These are phyloP conservation scores for Rachycentron canadum DNA, from an alignment of 2,797 vertebrate species.

Conservation along the genomic window DNA sequence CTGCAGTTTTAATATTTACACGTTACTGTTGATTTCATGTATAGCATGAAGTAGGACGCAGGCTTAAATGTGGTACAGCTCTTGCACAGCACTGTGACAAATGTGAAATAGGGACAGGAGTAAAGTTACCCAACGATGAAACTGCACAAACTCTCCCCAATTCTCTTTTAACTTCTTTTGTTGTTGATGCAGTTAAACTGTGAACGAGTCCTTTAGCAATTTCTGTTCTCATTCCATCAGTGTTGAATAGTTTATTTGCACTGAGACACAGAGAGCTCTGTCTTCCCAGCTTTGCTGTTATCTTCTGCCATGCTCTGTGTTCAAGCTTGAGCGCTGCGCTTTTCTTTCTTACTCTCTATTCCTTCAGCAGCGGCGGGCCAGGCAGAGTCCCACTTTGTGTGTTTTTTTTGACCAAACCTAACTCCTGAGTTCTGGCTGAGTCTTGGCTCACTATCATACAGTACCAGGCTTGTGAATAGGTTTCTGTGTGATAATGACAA, in stretches of 20 bases:
- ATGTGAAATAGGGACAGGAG: slow-evolving; percentile 35
- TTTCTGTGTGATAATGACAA: background rate
- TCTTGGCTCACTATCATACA: slow-evolving; percentile 2
- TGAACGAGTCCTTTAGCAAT: slow-evolving; percentile 40
- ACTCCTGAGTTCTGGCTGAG: slow-evolving; percentile 12
- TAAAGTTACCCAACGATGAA: slow-evolving; percentile 14
- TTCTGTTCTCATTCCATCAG: slow-evolving; percentile 43
- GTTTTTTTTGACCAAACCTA: slow-evolving; percentile 26
- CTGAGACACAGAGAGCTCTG: slow-evolving; percentile 43
- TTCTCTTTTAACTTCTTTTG: slow-evolving; percentile 32
- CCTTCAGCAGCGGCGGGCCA: slow-evolving; percentile 21
- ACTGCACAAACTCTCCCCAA: slow-evolving; percentile 26
- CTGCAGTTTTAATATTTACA: slow-evolving; percentile 2
- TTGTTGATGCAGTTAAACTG: slow-evolving; percentile 56
- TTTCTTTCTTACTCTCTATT: slow-evolving; percentile 7
- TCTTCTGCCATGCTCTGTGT: slow-evolving; percentile 48
- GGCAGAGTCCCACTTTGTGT: slow-evolving; percentile 6
- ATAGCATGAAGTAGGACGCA: background rate
- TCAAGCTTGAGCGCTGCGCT: slow-evolving; percentile 25
- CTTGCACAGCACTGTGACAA: background rate
- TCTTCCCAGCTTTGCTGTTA: slow-evolving; percentile 46
- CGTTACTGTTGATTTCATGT: background rate
- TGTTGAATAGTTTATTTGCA: slow-evolving; percentile 60
- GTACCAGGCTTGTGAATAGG: background rate
- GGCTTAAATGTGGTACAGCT: background rate